Conservation (phyloP, 1,140 invertebrate species). For the Eufriesea mexicana region DNA sequence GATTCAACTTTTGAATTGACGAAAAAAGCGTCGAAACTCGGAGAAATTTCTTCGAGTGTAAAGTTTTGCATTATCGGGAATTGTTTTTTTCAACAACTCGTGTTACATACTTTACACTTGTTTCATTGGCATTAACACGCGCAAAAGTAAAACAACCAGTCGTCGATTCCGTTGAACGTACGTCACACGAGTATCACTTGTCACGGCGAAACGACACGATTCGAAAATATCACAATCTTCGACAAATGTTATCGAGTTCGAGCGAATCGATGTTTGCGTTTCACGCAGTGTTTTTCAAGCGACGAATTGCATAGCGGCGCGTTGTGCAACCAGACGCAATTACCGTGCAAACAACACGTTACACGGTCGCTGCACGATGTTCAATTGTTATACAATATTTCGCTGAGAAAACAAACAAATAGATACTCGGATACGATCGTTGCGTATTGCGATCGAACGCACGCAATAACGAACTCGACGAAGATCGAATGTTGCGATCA, state of each 20-base stretch:
- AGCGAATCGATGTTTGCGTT: constrained; percentile 19
- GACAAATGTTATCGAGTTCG: constrained; percentile 17
- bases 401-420: constrained; percentile 27
- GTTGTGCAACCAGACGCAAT: constrained; percentile 43
- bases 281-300: constrained; percentile 33
- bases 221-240: constrained; percentile 20
- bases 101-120: background rate
- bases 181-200: background rate
- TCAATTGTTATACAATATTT: constrained; percentile 42
- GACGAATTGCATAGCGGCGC: constrained; percentile 13
- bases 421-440: background rate
- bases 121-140: background rate
- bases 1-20: background rate
- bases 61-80: background rate
- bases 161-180: background rate
- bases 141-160: background rate
- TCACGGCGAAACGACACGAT: background rate
- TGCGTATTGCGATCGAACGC: background rate
- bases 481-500: background rate
- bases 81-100: background rate
- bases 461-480: background rate
- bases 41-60: background rate
- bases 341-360: constrained; percentile 42
- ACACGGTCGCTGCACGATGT: background rate
- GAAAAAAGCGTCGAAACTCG: background rate